Evolutionary conservation across 2,888 invertebrate genomes (phyloP).

Genomic region (Orthosia cruda): DNA sequence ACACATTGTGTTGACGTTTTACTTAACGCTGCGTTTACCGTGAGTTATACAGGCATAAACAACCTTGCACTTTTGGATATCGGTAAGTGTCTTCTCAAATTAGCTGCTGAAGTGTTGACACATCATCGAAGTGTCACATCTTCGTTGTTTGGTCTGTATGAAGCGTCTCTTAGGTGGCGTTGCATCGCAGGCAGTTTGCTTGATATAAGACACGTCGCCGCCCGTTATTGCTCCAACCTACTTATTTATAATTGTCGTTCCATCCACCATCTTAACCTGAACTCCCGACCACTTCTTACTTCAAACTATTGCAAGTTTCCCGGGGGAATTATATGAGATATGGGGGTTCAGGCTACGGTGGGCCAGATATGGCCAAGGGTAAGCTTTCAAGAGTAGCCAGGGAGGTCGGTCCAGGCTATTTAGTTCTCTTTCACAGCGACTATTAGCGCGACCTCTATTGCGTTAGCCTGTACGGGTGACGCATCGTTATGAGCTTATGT

Average conservation of each 20-base stretch:
- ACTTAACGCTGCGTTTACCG: slow-evolving; percentile 35
- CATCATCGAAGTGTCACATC: slow-evolving; percentile 28
- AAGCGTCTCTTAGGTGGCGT: slow-evolving; percentile 87
- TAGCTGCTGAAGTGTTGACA: slow-evolving; percentile 1
- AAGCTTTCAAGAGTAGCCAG: slow-evolving; percentile 80
- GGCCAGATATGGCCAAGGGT: slow-evolving; percentile 74
- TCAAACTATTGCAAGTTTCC: slow-evolving; percentile 48
- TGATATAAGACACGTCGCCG: slow-evolving; percentile 90
- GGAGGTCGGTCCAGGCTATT: slow-evolving; percentile 89
- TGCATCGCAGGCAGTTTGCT: slow-evolving; percentile 90
- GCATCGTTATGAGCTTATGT: slow-evolving; percentile 63
- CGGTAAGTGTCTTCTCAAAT: slow-evolving; percentile 24
- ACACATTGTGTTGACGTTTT: slow-evolving; percentile 34
- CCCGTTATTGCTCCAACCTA: slow-evolving; percentile 90
- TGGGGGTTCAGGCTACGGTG: slow-evolving; percentile 68
- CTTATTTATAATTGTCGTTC: slow-evolving; percentile 90
- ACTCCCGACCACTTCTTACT: slow-evolving; percentile 67
- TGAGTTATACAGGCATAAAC: slow-evolving; percentile 25
- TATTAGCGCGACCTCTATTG: slow-evolving; percentile 88
- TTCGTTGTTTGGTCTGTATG: slow-evolving; percentile 73
- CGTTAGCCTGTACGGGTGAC: slow-evolving; percentile 76
- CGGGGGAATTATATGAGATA: slow-evolving; percentile 53
- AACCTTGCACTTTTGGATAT: slow-evolving; percentile 15
- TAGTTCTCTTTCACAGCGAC: slow-evolving; percentile 88
- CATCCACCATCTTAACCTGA: slow-evolving; percentile 77